A percentile compares a stretch with the other conserved stretches of the same genome.
Evolutionary conservation across 2,113 vertebrate genomes (phyloP).

Genomic region (Pachyramphus minor): DNA sequence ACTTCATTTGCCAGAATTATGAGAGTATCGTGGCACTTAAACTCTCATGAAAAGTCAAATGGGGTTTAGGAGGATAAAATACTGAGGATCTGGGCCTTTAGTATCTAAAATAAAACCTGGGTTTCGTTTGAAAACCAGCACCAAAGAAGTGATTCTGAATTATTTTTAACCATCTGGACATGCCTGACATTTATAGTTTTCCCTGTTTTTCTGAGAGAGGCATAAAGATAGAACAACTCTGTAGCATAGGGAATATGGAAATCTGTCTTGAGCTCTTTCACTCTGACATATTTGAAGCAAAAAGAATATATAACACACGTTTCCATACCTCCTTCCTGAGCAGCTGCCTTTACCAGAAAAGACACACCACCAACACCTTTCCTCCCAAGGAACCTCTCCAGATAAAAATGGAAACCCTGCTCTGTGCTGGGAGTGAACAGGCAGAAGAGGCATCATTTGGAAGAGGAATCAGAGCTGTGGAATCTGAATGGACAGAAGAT

Average conservation of each 20-base stretch:
- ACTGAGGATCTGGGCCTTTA: neutral
- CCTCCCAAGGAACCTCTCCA: neutral
- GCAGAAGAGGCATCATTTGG: neutral
- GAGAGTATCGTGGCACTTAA: neutral
- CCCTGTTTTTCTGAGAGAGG: neutral
- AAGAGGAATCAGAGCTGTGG: neutral
- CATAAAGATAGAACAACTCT: constrained; percentile 19
- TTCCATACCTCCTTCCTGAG: neutral
- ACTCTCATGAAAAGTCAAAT: neutral
- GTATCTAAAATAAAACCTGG: neutral
- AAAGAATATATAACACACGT: neutral
- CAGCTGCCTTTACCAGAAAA: neutral
- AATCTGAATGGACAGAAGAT: neutral
- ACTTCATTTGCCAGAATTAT: neutral
- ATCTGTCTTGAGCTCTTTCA: neutral
- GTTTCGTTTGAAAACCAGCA: neutral
- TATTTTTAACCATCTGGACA: constrained; percentile 8
- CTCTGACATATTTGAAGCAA: neutral
- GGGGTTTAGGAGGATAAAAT: neutral
- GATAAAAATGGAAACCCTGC: neutral
- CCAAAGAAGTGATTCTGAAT: neutral
- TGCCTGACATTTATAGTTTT: neutral
- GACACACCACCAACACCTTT: neutral
- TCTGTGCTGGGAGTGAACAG: neutral
- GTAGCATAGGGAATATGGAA: neutral